Evolutionary conservation across 2,113 vertebrate genomes (phyloP).

Genomic region (Psilopogon haemacephalus): DNA sequence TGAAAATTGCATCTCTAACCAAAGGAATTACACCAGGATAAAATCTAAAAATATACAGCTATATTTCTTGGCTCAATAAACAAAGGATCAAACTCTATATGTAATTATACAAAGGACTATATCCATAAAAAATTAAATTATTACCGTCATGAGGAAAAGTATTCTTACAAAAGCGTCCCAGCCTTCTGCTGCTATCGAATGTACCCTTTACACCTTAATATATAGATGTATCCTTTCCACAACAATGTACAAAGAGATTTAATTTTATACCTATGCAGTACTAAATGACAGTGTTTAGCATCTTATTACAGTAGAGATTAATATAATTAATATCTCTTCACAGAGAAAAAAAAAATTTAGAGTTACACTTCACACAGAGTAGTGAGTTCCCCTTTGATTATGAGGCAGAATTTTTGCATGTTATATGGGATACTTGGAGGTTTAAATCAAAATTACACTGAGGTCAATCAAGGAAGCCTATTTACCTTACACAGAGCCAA

Average conservation of each 20-base stretch:
- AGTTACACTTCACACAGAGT: neutral
- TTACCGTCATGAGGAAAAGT: neutral
- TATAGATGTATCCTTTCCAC: neutral
- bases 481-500: neutral
- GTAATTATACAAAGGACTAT: neutral
- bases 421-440: neutral
- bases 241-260: neutral
- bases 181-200: neutral
- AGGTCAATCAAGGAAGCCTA: neutral
- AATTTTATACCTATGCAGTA: neutral
- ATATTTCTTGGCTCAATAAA: neutral
- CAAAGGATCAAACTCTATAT: neutral
- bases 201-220: neutral
- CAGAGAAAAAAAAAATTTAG: neutral
- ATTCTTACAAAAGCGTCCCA: neutral
- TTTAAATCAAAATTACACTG: neutral
- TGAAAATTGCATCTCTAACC: neutral
- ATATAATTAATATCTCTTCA: neutral
- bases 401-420: neutral
- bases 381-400: neutral
- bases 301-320: neutral
- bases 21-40: neutral
- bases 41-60: neutral
- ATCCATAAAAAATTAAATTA: neutral
- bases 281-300: neutral